A percentile compares a stretch with the other conserved stretches of the same genome.
These are phyloP conservation scores for Ctenicera cuprea DNA, from an alignment of 2,888 invertebrate genomes.

Conservation along the genomic window DNA sequence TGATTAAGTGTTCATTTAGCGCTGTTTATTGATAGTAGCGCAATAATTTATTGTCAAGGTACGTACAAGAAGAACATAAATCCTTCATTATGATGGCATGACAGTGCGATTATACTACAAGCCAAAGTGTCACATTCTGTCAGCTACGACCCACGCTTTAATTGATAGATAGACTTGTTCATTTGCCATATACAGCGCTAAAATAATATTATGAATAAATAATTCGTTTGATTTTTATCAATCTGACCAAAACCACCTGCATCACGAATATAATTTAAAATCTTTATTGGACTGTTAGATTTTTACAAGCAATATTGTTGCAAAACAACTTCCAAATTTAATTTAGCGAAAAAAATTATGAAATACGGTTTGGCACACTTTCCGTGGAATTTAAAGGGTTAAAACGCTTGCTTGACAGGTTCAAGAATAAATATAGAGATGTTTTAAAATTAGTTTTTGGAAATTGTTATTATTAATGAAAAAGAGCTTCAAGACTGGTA, in stretches of 20 bases:
- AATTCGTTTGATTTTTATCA: neutral
- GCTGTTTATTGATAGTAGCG: neutral
- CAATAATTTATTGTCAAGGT: conserved; percentile 12
- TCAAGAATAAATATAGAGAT: too few relatives aligned
- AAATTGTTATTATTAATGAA: neutral
- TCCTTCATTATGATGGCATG: conserved; percentile 8
- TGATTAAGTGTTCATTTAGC: neutral
- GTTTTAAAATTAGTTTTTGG: neutral
- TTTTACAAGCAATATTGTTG: conserved; percentile 4
- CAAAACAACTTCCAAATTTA: conserved; percentile 7
- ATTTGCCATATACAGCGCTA: conserved; percentile 1
- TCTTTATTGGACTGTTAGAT: neutral
- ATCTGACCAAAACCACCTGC: neutral
- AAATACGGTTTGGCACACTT: conserved; percentile 3
- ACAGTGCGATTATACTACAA: conserved; percentile 9
- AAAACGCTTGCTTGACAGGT: neutral
- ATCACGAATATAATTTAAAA: neutral
- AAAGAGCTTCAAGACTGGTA: neutral
- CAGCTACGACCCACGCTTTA: conserved; percentile 8
- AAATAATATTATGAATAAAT: conserved; percentile 15
- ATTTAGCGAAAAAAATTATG: neutral
- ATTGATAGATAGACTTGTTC: conserved; percentile 23
- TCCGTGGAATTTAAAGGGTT: neutral
- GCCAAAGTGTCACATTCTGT: conserved; percentile 15
- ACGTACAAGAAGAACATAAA: conserved; percentile 2